Evolutionary conservation across 2,113 vertebrate species (phyloP), one percentile per base, ranked within the genome.

Genomic region (Silurus asotus): DNA sequence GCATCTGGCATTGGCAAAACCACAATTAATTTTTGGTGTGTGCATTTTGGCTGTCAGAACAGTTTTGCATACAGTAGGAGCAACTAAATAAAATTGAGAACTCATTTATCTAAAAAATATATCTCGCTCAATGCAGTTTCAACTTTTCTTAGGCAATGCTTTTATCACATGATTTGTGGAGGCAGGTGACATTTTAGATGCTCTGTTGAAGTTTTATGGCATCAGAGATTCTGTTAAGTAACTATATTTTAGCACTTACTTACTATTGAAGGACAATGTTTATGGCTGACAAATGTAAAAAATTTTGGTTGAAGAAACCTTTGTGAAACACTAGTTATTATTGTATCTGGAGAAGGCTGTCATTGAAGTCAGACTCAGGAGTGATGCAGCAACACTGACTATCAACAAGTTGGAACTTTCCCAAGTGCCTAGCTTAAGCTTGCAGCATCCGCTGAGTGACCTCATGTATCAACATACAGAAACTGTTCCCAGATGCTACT

Each of bases 401-500:
- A 28, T 83, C 51, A 37, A 37, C 65, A 83, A 25, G 15, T 25
- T 78, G 53, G 25, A 28, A 48, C 10, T 58, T 20, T 74, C 69
- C 49, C n/a, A n/a, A 61, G 17, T 64, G 58, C 59, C 28, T 45
- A 75, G 13, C 53, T 72, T 17, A 58, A 84, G 45, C 58, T 53
- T 84, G 58, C 48, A 76, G n/a, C 83, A 84, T 84, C 72, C 11
- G n/a, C 58, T 64, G 72, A 53, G 58, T 84, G 72, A 64, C 72
- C 83, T 76, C 82, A 75, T 75, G 28, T 75, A 45, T 59, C 37
- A 84, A 70, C 56, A 75, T 61, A 70, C 1, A 28, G 70, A 76
- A 84, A 84, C 69, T 62, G 56, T 70, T 76, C 62, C 56, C 83
- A 84, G 83, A 84, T 84, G 56, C 70, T 76, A 49, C 72, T 53